Evolutionary conservation across 2,888 invertebrate genomes (phyloP).

Genomic region (Dryadula phaetusa): DNA sequence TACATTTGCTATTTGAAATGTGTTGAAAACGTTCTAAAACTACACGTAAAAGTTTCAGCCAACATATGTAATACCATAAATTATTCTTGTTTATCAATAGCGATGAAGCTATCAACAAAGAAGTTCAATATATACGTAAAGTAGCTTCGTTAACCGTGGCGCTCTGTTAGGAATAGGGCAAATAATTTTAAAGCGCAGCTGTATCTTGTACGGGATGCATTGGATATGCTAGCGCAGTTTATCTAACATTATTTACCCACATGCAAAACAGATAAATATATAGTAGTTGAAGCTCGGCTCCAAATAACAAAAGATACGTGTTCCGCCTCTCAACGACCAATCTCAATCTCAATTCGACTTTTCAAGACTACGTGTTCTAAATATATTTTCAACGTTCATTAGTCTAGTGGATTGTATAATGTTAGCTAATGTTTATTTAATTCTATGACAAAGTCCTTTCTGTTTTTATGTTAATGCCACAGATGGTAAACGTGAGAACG

Average conservation of each 20-base stretch:
- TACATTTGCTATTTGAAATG: neutral
- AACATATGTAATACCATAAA: slow-evolving; percentile 1
- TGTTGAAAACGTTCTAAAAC: neutral
- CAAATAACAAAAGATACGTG: slow-evolving; percentile 48
- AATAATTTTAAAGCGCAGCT: slow-evolving; percentile 27
- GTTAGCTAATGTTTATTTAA: slow-evolving; percentile 21
- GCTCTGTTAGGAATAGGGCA: slow-evolving; percentile 13
- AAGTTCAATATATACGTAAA: slow-evolving; percentile 21
- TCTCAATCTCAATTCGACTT: slow-evolving; percentile 45
- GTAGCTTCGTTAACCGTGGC: slow-evolving; percentile 19
- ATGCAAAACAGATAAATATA: slow-evolving; percentile 47
- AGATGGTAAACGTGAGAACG: slow-evolving; percentile 23
- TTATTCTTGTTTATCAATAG: slow-evolving; percentile 15
- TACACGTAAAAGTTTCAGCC: neutral
- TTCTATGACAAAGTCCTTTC: neutral
- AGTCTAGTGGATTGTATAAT: slow-evolving; percentile 33
- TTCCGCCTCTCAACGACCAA: slow-evolving; percentile 41
- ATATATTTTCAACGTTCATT: slow-evolving; percentile 42
- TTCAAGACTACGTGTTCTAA: slow-evolving; percentile 43
- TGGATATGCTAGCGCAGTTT: slow-evolving; percentile 29
- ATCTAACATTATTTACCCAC: slow-evolving; percentile 45
- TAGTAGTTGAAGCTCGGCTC: slow-evolving; percentile 38
- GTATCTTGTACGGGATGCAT: slow-evolving; percentile 14
- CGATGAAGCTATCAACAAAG: slow-evolving; percentile 25
- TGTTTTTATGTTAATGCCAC: slow-evolving; percentile 21